These are phyloP conservation scores for Bradynema listronoti DNA, from an alignment of 1,140 invertebrate genomes.

Conservation along the genomic window DNA sequence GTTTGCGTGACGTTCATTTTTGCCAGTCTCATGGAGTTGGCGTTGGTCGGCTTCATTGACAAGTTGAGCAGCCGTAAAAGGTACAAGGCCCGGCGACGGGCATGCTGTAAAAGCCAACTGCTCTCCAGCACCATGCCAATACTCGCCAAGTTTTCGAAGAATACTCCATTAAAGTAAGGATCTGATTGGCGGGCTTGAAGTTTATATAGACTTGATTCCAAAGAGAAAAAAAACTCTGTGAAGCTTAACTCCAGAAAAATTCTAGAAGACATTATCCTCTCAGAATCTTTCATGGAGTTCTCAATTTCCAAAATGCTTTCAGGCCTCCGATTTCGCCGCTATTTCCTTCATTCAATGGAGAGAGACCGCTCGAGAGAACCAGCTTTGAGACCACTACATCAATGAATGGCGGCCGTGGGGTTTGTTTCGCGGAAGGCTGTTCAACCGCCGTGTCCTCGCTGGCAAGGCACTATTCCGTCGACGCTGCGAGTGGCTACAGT, in stretches of 20 bases:
- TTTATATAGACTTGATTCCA: not conserved
- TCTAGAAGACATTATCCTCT: not conserved
- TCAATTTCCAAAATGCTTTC: not conserved
- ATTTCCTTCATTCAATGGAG: not conserved
- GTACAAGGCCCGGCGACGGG: slow-evolving; percentile 11
- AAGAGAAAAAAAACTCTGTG: not conserved
- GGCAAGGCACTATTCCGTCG: too few species aligned
- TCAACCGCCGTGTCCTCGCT: slow-evolving; percentile 1
- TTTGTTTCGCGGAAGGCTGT: not conserved
- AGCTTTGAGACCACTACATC: not conserved
- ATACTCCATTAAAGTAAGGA: not conserved
- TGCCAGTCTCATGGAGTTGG: slow-evolving; percentile 59
- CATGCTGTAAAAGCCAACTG: slow-evolving; percentile 1
- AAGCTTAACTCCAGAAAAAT: not conserved
- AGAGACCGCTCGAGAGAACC: not conserved
- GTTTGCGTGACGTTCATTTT: slow-evolving; percentile 60
- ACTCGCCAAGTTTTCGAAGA: slow-evolving; percentile 9
- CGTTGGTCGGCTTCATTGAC: slow-evolving; percentile 58
- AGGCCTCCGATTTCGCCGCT: not conserved
- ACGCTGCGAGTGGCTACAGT: too few species aligned
- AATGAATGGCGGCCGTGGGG: not conserved
- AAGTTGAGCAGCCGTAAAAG: slow-evolving; percentile 20
- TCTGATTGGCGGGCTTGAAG: not conserved
- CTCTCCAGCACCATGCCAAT: slow-evolving; percentile 12
- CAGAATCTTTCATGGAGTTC: not conserved